Percentiles rank a stretch among this genome's conserved stretches.
Conservation (phyloP, 2,113 vertebrate species). For the Eira barbara region DNA sequence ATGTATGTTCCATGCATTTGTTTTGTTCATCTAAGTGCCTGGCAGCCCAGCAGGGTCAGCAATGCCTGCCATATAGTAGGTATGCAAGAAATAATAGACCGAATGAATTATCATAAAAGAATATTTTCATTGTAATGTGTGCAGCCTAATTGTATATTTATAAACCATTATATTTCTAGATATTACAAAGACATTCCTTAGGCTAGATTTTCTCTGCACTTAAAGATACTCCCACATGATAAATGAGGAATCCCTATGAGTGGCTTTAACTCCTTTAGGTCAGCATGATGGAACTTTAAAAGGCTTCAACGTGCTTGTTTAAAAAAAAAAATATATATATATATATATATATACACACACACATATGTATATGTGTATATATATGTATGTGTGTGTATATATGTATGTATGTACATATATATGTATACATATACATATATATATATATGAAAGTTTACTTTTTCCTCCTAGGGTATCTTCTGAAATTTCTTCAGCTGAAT, state of each 20-base stretch:
- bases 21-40: background rate
- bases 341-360: too few relatives aligned
- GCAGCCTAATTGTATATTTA: background rate
- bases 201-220: background rate
- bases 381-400: too few relatives aligned
- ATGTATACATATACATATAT: background rate
- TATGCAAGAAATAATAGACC: background rate
- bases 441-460: background rate
- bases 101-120: background rate
- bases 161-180: background rate
- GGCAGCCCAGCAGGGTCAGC: background rate
- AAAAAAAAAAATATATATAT: too few relatives aligned
- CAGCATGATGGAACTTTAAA: background rate
- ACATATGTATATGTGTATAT: too few relatives aligned
- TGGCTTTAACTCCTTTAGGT: background rate
- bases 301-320: background rate
- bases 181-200: background rate
- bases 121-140: background rate
- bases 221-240: background rate
- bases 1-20: background rate
- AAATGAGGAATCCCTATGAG: background rate
- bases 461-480: background rate
- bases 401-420: background rate
- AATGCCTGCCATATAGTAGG: background rate
- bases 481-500: slow-evolving; percentile 6